phyloP scores from a whole-genome alignment of 2,888 invertebrate genomes.

The Harpalus rufipes region DNA sequence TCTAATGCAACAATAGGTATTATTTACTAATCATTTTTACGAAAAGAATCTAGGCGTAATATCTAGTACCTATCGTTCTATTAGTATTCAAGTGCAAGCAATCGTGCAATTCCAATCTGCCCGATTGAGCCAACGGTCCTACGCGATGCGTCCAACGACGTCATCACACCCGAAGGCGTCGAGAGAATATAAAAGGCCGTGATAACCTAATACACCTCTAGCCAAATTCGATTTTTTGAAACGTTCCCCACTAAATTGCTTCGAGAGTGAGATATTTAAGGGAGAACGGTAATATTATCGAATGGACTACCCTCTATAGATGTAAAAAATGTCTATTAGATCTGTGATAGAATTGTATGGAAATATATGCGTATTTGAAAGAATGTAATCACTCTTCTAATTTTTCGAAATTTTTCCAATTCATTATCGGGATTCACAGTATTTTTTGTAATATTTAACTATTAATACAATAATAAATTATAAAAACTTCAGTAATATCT shows the following conservation, averaged over 20 bases:
- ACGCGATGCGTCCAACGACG: background rate
- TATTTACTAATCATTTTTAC: background rate
- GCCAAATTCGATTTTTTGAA: slow-evolving; percentile 32
- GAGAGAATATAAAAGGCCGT: slow-evolving; percentile 28
- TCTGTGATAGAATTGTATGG: background rate
- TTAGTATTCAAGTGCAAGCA: too few relatives aligned
- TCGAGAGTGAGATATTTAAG: slow-evolving; percentile 17
- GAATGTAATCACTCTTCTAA: too few relatives aligned
- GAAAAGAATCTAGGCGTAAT: background rate
- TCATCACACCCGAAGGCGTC: slow-evolving; percentile 15
- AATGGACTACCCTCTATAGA: background rate
- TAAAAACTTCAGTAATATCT: too few relatives aligned
- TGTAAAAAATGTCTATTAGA: background rate
- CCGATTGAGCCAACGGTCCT: too few relatives aligned
- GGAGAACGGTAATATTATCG: background rate
- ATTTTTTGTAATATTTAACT: too few relatives aligned
- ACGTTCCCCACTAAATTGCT: slow-evolving; percentile 27
- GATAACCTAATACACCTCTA: slow-evolving; percentile 36
- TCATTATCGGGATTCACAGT: too few relatives aligned
- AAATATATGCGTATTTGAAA: too few relatives aligned
- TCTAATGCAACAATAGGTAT: background rate
- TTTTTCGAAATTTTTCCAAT: too few relatives aligned
- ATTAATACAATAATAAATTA: too few relatives aligned
- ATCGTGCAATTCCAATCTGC: too few relatives aligned
- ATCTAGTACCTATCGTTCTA: background rate